phyloP scores from a whole-genome alignment of 1,140 invertebrate genomes.

The Helicoverpa armigera region DNA sequence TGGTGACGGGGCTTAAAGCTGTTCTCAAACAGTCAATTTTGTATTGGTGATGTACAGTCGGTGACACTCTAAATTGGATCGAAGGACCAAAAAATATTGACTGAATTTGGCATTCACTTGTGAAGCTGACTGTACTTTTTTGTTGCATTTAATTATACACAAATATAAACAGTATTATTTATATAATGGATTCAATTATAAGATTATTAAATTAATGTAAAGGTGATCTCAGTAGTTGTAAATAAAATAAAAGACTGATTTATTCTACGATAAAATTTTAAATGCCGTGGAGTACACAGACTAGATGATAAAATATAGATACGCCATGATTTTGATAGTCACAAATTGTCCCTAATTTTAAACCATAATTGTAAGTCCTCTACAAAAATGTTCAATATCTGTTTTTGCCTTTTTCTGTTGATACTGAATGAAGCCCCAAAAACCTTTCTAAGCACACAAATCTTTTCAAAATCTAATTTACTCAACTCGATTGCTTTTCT shows the following conservation, averaged over 20 bases:
- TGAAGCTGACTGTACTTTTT: slow-evolving; percentile 33
- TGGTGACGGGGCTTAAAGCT: slow-evolving; percentile 76
- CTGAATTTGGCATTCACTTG: neutral
- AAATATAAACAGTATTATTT: slow-evolving; percentile 26
- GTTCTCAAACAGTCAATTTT: slow-evolving; percentile 43
- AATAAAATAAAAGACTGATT: slow-evolving; percentile 24
- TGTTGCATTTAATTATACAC: slow-evolving; percentile 2
- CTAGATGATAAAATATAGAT: slow-evolving; percentile 35
- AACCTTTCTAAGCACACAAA: no score
- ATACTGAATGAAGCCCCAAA: neutral
- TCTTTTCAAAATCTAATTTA: no score
- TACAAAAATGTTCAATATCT: neutral
- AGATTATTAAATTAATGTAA: neutral
- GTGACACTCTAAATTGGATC: slow-evolving; percentile 12
- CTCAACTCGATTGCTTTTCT: neutral
- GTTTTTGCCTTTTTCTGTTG: neutral
- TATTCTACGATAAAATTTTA: neutral
- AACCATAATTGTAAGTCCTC: neutral
- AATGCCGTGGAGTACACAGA: slow-evolving; percentile 40
- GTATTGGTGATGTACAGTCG: slow-evolving; percentile 12
- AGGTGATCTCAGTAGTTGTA: slow-evolving; percentile 31
- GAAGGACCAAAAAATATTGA: neutral
- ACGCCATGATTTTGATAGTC: neutral
- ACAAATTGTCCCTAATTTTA: neutral
- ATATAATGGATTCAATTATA: slow-evolving; percentile 12